Evolutionary conservation across 1,140 invertebrate species (phyloP).

Genomic region (Meloidogyne hapla): DNA sequence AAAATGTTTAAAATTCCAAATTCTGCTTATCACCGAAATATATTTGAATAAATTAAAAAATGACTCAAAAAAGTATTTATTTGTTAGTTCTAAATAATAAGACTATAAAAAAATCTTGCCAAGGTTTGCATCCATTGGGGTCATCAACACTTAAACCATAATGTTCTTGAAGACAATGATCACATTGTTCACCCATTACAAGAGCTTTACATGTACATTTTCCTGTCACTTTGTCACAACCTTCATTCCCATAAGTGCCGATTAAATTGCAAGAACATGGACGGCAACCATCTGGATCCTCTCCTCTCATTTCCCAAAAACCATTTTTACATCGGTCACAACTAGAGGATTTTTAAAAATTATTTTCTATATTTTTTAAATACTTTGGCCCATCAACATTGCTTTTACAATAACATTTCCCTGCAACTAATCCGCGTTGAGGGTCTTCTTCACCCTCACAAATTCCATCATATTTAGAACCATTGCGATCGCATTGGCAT

Average conservation of each 20-base stretch:
- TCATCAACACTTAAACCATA: slow-evolving; percentile 58
- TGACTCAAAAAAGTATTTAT: too few species aligned
- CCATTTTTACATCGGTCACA: slow-evolving; percentile 82
- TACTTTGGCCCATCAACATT: slow-evolving; percentile 74
- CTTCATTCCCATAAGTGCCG: slow-evolving; percentile 83
- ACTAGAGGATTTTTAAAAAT: slow-evolving; percentile 61
- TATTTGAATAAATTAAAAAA: too few species aligned
- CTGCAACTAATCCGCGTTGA: slow-evolving; percentile 74
- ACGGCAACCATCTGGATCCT: slow-evolving; percentile 80
- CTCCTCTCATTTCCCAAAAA: slow-evolving; percentile 80
- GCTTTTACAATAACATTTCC: slow-evolving; percentile 79
- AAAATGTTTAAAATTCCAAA: slow-evolving; percentile 72
- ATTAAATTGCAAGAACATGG: slow-evolving; percentile 81
- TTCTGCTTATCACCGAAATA: too few species aligned
- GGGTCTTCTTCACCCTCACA: slow-evolving; percentile 81
- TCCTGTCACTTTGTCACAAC: slow-evolving; percentile 82
- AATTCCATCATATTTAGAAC: slow-evolving; percentile 80
- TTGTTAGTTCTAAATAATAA: too few species aligned
- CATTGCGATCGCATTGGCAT: slow-evolving; percentile 71
- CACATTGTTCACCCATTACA: slow-evolving; percentile 81
- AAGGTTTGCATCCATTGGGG: not conserved
- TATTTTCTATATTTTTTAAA: slow-evolving; percentile 12
- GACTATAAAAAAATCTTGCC: not conserved
- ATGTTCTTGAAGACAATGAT: slow-evolving; percentile 74
- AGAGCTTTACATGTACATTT: slow-evolving; percentile 87